phyloP scores from a whole-genome alignment of 2,888 invertebrate species.

The Neoascia interrupta region DNA sequence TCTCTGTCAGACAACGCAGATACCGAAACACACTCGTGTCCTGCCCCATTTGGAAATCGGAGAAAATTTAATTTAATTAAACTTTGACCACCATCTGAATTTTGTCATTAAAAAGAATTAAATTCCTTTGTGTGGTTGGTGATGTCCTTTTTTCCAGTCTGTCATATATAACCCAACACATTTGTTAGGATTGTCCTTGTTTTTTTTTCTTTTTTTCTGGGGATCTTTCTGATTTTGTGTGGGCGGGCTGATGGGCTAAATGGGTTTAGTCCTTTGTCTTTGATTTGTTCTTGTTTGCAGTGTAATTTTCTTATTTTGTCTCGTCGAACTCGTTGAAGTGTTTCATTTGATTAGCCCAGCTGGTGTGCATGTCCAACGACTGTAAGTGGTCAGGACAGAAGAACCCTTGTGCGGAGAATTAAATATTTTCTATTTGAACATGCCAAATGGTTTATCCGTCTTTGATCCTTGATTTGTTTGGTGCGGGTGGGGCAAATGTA shows the following conservation, averaged over 20 bases:
- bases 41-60: constrained; percentile 28
- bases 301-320: no score
- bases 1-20: not conserved
- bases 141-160: constrained; percentile 30
- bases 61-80: constrained; percentile 54
- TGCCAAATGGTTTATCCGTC: no score
- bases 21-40: constrained; percentile 37
- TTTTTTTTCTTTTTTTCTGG: no score
- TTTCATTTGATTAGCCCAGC: no score
- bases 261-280: constrained; percentile 18
- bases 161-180: constrained; percentile 24
- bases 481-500: no score
- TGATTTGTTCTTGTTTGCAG: no score
- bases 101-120: constrained; percentile 48
- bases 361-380: no score
- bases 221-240: not conserved
- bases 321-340: no score
- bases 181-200: constrained; percentile 22
- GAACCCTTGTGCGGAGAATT: no score
- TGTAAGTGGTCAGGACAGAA: no score
- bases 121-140: constrained; percentile 41
- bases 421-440: no score
- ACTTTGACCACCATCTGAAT: constrained; percentile 42
- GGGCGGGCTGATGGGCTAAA: not conserved
- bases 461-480: no score